These are phyloP conservation scores for Drosophila engyochracea DNA, from an alignment of 2,888 invertebrate genomes.

Conservation along the genomic window DNA sequence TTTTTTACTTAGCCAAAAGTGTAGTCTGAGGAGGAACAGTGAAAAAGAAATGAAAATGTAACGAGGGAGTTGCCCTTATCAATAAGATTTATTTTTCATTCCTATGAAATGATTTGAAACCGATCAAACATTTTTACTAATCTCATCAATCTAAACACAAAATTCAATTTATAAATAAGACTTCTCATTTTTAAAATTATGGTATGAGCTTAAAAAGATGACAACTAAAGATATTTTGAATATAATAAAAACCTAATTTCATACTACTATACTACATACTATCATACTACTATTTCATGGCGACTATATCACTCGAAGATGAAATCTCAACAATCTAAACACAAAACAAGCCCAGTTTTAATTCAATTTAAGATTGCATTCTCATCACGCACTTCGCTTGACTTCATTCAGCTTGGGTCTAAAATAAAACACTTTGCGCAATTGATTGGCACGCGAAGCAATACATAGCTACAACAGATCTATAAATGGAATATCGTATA, in stretches of 20 bases:
- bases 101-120: background rate
- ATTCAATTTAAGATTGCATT: conserved; percentile 33
- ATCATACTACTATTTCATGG: background rate
- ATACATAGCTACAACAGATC: conserved; percentile 14
- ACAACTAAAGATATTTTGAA: background rate
- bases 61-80: background rate
- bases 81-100: background rate
- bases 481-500: conserved; percentile 1
- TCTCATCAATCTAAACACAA: conserved; percentile 9
- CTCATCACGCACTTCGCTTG: conserved; percentile 24
- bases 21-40: background rate
- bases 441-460: conserved; percentile 44
- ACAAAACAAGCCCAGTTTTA: conserved; percentile 1
- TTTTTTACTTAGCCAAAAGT: conserved; percentile 28
- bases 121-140: background rate
- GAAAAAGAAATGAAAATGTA: background rate
- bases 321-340: conserved; percentile 10
- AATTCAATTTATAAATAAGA: conserved; percentile 15
- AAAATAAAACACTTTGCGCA: conserved; percentile 38
- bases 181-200: background rate
- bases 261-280: background rate
- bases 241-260: background rate
- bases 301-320: background rate
- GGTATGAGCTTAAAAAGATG: no score
- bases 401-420: conserved; percentile 16